phyloP scores from a whole-genome alignment of 2,797 vertebrate species.

The Anguilla anguilla region DNA sequence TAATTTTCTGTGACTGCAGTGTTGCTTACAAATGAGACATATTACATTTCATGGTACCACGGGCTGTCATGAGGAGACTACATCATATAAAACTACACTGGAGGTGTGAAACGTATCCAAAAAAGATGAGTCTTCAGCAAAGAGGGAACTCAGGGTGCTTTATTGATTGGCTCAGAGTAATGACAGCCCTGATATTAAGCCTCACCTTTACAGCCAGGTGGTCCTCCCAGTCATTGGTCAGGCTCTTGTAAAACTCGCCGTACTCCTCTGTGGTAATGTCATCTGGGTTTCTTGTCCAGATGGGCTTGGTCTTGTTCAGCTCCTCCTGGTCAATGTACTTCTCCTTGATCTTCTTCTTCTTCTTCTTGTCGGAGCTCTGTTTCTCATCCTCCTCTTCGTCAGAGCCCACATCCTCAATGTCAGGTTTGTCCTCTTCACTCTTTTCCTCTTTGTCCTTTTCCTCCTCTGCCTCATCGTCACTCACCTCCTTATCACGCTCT shows the following conservation, averaged over 20 bases:
- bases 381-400: slow-evolving; percentile 86
- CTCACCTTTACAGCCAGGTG: slow-evolving; percentile 89
- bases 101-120: neutral
- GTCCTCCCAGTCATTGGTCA: slow-evolving; percentile 97
- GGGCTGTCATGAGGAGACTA: neutral
- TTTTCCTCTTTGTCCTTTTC: slow-evolving; percentile 78
- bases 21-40: neutral
- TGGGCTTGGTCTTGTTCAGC: slow-evolving; percentile 91
- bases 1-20: neutral
- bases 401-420: slow-evolving; percentile 85
- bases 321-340: slow-evolving; percentile 92
- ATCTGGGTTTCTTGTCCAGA: slow-evolving; percentile 95
- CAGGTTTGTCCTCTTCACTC: slow-evolving; percentile 85
- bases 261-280: slow-evolving; percentile 92
- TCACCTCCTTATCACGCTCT: slow-evolving; percentile 92
- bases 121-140: neutral
- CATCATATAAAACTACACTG: neutral
- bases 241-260: slow-evolving; percentile 90
- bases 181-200: neutral
- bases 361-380: slow-evolving; percentile 86
- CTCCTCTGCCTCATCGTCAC: slow-evolving; percentile 87
- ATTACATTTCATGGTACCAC: neutral
- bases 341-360: slow-evolving; percentile 95
- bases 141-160: neutral
- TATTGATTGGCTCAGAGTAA: neutral